phyloP scores from a whole-genome alignment of 2,113 vertebrate genomes.

The Chlorodrepanis virens region DNA sequence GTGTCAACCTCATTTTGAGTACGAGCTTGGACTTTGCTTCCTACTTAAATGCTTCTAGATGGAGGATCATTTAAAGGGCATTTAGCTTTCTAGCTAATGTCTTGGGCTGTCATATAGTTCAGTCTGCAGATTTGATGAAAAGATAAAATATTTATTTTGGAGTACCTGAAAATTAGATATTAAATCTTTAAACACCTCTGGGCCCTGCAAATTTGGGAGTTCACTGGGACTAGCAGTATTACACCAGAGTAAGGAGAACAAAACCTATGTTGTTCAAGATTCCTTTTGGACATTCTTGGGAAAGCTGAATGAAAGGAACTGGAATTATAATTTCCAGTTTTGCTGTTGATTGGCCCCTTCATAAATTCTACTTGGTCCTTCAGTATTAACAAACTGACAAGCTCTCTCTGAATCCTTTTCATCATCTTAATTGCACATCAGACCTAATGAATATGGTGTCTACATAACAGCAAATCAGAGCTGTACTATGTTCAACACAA shows the following conservation, averaged over 20 bases:
- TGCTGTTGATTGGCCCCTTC: neutral
- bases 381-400: neutral
- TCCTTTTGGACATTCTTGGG: neutral
- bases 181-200: neutral
- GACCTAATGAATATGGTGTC: neutral
- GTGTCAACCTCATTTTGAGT: neutral
- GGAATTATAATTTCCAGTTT: neutral
- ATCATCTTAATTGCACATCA: neutral
- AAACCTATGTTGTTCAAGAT: accelerated
- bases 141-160: neutral
- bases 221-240: neutral
- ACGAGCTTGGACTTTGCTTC: neutral
- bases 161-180: neutral
- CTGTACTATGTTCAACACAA: neutral
- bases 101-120: neutral
- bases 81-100: neutral
- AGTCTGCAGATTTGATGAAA: neutral
- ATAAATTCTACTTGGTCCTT: neutral
- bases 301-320: neutral
- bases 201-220: neutral
- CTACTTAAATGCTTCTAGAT: neutral
- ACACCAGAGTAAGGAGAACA: neutral
- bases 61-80: neutral
- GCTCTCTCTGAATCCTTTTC: neutral
- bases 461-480: neutral